Evolutionary conservation across 2,888 invertebrate genomes (phyloP).

Genomic region (Thymelicus sylvestris): DNA sequence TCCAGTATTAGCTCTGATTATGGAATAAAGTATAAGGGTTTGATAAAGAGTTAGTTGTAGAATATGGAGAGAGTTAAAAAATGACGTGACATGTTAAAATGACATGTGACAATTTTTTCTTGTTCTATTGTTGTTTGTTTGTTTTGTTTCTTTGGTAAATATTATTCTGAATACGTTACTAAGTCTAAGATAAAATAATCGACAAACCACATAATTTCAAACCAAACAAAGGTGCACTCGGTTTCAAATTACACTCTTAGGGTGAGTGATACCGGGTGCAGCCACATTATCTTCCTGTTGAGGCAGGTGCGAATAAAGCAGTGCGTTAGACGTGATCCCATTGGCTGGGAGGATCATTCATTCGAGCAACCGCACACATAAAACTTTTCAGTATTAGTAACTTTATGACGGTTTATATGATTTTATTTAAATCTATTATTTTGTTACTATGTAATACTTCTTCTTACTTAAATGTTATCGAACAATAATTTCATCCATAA

Average conservation of each 20-base stretch:
- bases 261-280: slow-evolving; percentile 26
- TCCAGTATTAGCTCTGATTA: not conserved
- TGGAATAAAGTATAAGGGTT: no score
- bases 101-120: no score
- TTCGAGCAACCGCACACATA: slow-evolving; percentile 2
- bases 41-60: not conserved
- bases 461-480: no score
- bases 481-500: no score
- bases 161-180: not conserved
- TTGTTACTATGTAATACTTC: no score
- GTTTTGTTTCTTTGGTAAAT: no score
- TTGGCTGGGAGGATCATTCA: slow-evolving; percentile 51
- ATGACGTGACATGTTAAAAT: no score
- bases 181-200: not conserved
- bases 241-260: slow-evolving; percentile 24
- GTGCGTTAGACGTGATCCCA: slow-evolving; percentile 49
- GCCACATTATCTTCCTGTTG: slow-evolving; percentile 60
- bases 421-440: no score
- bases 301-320: slow-evolving; percentile 71
- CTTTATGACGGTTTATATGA: not conserved
- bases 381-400: not conserved
- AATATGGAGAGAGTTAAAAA: not conserved
- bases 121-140: no score
- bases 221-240: slow-evolving; percentile 15
- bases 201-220: slow-evolving; percentile 6